These are phyloP conservation scores for Drosophila lowei DNA, from an alignment of 1,140 invertebrate genomes.

Conservation along the genomic window DNA sequence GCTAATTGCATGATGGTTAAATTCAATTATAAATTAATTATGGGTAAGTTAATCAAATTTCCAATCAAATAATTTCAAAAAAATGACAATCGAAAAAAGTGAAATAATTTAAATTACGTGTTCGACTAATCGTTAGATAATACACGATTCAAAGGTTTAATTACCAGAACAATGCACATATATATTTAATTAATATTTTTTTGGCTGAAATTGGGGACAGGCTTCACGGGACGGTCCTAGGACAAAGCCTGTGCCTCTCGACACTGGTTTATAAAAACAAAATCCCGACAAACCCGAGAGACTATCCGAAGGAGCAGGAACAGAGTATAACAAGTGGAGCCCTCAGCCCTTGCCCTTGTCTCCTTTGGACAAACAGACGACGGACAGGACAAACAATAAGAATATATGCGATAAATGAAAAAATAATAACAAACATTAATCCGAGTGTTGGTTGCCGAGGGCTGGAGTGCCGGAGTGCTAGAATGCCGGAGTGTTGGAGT, in stretches of 20 bases:
- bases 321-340: slow-evolving; percentile 6
- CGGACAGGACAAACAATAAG: slow-evolving; percentile 54
- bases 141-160: background rate
- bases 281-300: slow-evolving; percentile 44
- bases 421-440: slow-evolving; percentile 78
- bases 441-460: slow-evolving; percentile 48
- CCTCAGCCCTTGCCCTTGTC: slow-evolving; percentile 16
- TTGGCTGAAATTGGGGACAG: too few species aligned
- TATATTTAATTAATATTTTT: slow-evolving; percentile 11
- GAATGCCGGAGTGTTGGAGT: too few species aligned
- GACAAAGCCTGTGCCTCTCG: background rate
- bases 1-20: slow-evolving; percentile 48
- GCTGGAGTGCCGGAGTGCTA: too few species aligned
- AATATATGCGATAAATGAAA: slow-evolving; percentile 68
- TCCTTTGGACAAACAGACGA: slow-evolving; percentile 43
- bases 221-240: too few species aligned
- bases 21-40: slow-evolving; percentile 54
- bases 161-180: background rate
- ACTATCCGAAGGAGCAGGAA: slow-evolving; percentile 9
- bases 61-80: slow-evolving; percentile 35
- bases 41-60: slow-evolving; percentile 38
- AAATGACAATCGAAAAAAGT: background rate
- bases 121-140: slow-evolving; percentile 19
- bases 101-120: slow-evolving; percentile 8
- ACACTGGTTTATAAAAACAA: slow-evolving; percentile 53